A percentile compares a stretch with the other conserved stretches of the same genome.
Conservation (phyloP, 2,888 invertebrate genomes). For the Nomada ruficornis region DNA sequence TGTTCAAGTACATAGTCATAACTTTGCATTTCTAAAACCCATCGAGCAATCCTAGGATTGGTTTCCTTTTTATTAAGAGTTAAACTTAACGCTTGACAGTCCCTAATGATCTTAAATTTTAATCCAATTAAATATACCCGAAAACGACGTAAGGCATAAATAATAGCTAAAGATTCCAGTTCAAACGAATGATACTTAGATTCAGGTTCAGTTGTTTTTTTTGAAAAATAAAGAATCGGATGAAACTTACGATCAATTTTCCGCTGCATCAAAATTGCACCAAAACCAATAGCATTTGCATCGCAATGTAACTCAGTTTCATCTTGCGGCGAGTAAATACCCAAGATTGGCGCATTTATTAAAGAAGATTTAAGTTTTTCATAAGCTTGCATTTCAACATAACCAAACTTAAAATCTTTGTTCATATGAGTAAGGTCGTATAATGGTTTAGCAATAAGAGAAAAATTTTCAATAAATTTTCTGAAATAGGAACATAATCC, state of each 20-base stretch:
- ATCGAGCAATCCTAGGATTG: conserved; percentile 27
- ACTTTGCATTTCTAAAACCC: conserved; percentile 23
- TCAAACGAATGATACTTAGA: conserved; percentile 77
- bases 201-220: conserved; percentile 72
- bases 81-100: conserved; percentile 18
- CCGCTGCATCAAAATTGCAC: conserved; percentile 76
- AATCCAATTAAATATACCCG: conserved; percentile 66
- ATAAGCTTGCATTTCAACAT: too few relatives aligned
- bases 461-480: too few relatives aligned
- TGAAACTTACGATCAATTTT: conserved; percentile 71
- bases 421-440: too few relatives aligned
- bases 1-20: conserved; percentile 25
- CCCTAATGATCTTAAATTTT: conserved; percentile 21
- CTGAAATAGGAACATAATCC: too few relatives aligned
- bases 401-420: too few relatives aligned
- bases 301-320: conserved; percentile 80
- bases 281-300: conserved; percentile 69
- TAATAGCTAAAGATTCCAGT: conserved; percentile 70
- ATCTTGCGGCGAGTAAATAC: conserved; percentile 61
- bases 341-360: conserved; percentile 14
- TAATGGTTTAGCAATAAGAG: not conserved
- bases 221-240: conserved; percentile 77
- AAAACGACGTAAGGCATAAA: conserved; percentile 70
- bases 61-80: conserved; percentile 26
- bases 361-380: not conserved